A percentile compares a stretch with the other conserved stretches of the same genome.
Conservation (phyloP, 2,888 invertebrate genomes). For the Zele albiditarsus region DNA sequence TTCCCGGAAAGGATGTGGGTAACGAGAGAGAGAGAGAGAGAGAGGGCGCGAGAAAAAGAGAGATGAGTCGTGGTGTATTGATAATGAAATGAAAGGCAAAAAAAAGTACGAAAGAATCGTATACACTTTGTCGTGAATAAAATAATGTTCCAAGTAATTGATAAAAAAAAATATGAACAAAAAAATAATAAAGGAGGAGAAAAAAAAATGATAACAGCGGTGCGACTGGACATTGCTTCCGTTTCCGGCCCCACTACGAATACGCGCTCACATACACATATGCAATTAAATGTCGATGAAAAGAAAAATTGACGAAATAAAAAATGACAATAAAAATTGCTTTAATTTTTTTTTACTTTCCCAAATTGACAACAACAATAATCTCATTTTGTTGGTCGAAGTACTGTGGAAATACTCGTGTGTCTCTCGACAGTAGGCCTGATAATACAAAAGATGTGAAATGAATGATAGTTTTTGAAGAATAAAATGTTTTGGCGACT, state of each 20-base stretch:
- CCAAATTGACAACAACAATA: no score
- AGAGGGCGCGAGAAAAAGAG: background rate
- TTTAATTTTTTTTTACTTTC: background rate
- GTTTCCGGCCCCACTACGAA: conserved; percentile 49
- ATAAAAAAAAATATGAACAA: conserved; percentile 47
- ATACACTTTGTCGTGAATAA: conserved; percentile 32
- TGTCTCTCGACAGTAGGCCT: no score
- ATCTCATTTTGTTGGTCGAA: no score
- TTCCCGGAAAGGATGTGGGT: conserved; percentile 52
- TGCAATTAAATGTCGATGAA: background rate
- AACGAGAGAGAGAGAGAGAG: background rate
- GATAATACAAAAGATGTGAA: no score
- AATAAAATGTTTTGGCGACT: conserved; percentile 53
- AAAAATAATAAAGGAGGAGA: conserved; percentile 43
- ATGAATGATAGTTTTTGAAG: conserved; percentile 27
- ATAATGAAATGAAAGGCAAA: conserved; percentile 1
- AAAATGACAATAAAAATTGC: conserved; percentile 44
- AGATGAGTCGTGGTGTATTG: conserved; percentile 30
- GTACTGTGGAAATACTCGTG: no score
- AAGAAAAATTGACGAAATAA: background rate
- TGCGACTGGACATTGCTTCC: conserved; percentile 55
- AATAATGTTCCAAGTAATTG: conserved; percentile 52
- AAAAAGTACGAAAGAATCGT: background rate
- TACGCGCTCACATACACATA: background rate
- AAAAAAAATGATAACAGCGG: conserved; percentile 47